Percentiles rank a stretch among this genome's conserved stretches.
phyloP scores from a whole-genome alignment of 2,113 vertebrate species.

The Tyto alba region DNA sequence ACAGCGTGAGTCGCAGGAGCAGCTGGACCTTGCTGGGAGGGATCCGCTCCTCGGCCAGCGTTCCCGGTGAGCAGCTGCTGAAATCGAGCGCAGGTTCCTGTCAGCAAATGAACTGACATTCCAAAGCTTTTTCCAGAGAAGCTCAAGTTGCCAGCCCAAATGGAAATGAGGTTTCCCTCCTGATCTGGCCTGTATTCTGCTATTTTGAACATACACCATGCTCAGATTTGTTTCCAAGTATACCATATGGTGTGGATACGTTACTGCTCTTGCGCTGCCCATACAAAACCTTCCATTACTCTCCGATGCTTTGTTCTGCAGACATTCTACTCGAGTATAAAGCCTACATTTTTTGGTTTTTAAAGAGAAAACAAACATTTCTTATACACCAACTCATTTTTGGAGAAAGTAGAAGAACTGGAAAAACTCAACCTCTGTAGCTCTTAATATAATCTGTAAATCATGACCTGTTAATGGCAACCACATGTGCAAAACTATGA shows the following conservation, averaged over 20 bases:
- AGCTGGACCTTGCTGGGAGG: conserved; percentile 13
- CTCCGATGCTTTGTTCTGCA: not conserved
- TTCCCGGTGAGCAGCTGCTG: conserved; percentile 41
- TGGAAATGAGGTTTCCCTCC: conserved; percentile 15
- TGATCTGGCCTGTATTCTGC: not conserved
- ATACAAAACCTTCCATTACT: not conserved
- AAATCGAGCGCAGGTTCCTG: not conserved
- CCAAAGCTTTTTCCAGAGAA: conserved; percentile 18
- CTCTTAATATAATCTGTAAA: conserved; percentile 38
- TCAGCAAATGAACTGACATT: conserved; percentile 26
- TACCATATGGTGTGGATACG: not conserved
- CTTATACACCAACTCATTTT: not conserved
- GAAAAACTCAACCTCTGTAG: conserved; percentile 21
- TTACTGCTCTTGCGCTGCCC: conserved; percentile 1
- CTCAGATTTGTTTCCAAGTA: conserved; percentile 36
- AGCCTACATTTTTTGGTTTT: not conserved
- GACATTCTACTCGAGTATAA: not conserved
- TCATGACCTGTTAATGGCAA: conserved; percentile 48
- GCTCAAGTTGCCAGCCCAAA: conserved; percentile 48
- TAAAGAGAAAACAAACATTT: not conserved
- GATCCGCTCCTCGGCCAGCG: not conserved
- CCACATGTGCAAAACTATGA: conserved; percentile 18
- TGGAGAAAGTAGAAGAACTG: not conserved
- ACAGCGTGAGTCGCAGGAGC: not conserved
- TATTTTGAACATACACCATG: not conserved